Evolutionary conservation across 1,140 invertebrate genomes (phyloP).

Genomic region (Atta texana): DNA sequence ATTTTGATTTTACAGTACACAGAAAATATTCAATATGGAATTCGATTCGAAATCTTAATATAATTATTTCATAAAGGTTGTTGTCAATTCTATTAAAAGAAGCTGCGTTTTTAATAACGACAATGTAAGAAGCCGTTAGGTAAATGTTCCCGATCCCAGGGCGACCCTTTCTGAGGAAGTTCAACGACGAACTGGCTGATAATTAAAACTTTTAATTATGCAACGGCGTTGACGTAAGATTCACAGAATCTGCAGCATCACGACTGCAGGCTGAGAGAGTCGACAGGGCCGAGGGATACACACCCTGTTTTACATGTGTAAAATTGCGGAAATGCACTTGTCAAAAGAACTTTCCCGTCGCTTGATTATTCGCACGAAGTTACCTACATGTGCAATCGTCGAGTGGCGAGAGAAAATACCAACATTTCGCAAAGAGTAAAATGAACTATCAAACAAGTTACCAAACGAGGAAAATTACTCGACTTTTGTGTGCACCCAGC

Average conservation of each 20-base stretch:
- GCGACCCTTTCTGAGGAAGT: constrained; percentile 40
- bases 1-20: not conserved
- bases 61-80: constrained; percentile 43
- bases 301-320: constrained; percentile 49
- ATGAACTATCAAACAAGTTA: constrained; percentile 19
- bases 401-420: constrained; percentile 4
- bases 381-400: not conserved
- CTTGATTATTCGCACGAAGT: constrained; percentile 10
- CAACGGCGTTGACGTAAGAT: constrained; percentile 61
- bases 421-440: constrained; percentile 30
- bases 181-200: constrained; percentile 65
- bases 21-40: not conserved
- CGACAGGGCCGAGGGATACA: not conserved
- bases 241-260: constrained; percentile 10
- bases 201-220: constrained; percentile 80
- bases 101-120: constrained; percentile 45
- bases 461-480: constrained; percentile 45
- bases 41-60: constrained; percentile 36
- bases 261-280: not conserved
- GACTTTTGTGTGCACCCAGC: not conserved
- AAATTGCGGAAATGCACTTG: constrained; percentile 40
- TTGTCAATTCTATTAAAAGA: constrained; percentile 49
- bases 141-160: constrained; percentile 45
- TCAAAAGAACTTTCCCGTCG: constrained; percentile 26
- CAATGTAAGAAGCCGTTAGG: constrained; percentile 50